Base-by-base conservation (phyloP, 92 coral and sea anemone species). In the Zoanthus solanderi region DNA sequence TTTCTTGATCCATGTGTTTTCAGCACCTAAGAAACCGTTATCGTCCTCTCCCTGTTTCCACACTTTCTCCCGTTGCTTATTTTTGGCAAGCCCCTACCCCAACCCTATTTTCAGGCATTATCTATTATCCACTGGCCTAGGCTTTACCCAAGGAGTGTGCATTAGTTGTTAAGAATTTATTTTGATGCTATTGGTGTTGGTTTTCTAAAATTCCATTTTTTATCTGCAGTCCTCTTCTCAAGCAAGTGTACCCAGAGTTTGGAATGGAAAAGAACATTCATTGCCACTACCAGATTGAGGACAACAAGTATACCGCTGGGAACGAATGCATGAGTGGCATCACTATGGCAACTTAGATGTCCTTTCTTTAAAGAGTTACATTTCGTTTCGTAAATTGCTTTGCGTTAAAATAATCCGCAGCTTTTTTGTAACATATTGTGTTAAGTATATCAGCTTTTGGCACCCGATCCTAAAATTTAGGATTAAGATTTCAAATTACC, bases 241-340 rank as follows among this genome's bases (percentile, higher is more conserved):
- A 92, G 88, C 94, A 92, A 30, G 86, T 86, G 13, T 46, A 79
- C 72, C 92, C 90, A 34, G 92, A 83, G n/a, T 89, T 74, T 79
- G 76, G 78, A 3, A n/a, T 61, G 32, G 89, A 74, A 54, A 78
- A 29, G 46, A 86, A 54, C 79, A 83, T 60, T 44, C 86, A 72
- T 42, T 89, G 92, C 79, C 94, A 92, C 80, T 83, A 61, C 75
- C 67, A 83, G 9, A 65, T 71, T 32, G 92, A 92, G 6, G 90
- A 89, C 56, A 85, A 72, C 88, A 86, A 78, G 77, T 81, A 65
- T 44, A 81, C 75, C 28, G 60, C 85, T 4, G 85, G 85, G 5
- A 46, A 74, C 10, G 85, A 81, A n/a, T 48, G 73, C 5, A 66
- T 81, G 85, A 73, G 65, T 37, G 85, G 56, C 29, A 65, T 81